Evolutionary conservation across 1,140 invertebrate species (phyloP).

Genomic region (Drosophila kanapiae): DNA sequence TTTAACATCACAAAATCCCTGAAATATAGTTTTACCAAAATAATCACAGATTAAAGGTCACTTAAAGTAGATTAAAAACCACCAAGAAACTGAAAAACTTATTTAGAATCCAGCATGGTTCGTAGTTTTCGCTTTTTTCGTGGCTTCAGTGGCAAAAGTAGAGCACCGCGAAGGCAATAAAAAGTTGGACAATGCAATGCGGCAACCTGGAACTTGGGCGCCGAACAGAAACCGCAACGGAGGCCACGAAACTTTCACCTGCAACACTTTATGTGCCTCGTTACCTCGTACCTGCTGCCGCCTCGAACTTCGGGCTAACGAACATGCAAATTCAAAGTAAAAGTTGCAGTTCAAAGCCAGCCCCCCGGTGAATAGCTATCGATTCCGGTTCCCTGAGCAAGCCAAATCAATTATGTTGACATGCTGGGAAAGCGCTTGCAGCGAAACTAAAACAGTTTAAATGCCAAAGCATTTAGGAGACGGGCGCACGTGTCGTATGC

Average conservation of each 20-base stretch:
- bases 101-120: neutral
- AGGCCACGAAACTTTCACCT: constrained; percentile 46
- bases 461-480: constrained; percentile 20
- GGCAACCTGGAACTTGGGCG: constrained; percentile 28
- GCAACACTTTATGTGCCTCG: constrained; percentile 40
- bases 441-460: constrained; percentile 25
- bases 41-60: constrained; percentile 1
- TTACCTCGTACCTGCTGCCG: constrained; percentile 6
- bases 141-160: constrained; percentile 9
- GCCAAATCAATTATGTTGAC: constrained; percentile 47
- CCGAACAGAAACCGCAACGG: constrained; percentile 30
- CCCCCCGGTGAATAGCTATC: constrained; percentile 7
- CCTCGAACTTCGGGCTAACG: constrained; percentile 11
- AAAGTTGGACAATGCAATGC: constrained; percentile 47
- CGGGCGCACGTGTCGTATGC: constrained; percentile 46
- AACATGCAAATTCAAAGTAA: constrained; percentile 30
- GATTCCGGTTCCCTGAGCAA: constrained; percentile 18
- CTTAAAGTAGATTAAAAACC: constrained; percentile 14
- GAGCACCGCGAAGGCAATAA: constrained; percentile 38
- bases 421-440: constrained; percentile 2
- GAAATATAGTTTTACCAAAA: neutral
- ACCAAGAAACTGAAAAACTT: constrained; percentile 1
- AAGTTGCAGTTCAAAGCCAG: constrained; percentile 2
- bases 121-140: constrained; percentile 11
- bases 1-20: neutral